phyloP scores from a whole-genome alignment of 2,113 vertebrate genomes.

The Sciurus niger region DNA sequence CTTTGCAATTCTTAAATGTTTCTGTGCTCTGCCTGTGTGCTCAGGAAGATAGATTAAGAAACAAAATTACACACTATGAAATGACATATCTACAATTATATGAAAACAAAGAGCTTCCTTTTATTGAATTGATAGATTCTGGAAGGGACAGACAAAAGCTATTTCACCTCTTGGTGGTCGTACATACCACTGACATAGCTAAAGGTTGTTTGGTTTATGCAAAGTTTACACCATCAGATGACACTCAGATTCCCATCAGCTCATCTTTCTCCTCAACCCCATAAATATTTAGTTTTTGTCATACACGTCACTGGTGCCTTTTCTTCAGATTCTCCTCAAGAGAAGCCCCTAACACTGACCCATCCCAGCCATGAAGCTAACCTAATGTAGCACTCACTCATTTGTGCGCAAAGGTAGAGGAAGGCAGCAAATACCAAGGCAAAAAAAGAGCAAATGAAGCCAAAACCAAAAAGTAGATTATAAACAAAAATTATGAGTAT shows the following conservation, averaged over 20 bases:
- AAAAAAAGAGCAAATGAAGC: neutral
- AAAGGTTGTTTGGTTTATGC: neutral
- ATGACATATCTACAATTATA: neutral
- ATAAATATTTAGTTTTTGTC: neutral
- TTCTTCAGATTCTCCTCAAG: neutral
- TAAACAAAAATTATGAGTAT: neutral
- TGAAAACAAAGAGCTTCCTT: constrained; percentile 16
- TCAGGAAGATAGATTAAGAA: neutral
- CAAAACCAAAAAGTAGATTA: neutral
- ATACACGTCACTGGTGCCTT: neutral
- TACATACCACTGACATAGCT: neutral
- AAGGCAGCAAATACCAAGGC: neutral
- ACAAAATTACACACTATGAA: neutral
- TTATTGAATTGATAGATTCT: neutral
- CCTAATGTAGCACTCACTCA: neutral
- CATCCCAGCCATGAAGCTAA: neutral
- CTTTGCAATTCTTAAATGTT: neutral
- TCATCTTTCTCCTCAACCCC: neutral
- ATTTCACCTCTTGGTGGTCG: neutral
- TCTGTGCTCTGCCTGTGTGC: neutral
- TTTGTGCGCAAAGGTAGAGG: neutral
- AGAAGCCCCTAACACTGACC: neutral
- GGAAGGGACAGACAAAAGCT: neutral
- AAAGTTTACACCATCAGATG: neutral
- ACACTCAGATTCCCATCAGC: neutral